Conservation (phyloP, 2,797 vertebrate species). For the Lepidocolaptes lacrymiger region DNA sequence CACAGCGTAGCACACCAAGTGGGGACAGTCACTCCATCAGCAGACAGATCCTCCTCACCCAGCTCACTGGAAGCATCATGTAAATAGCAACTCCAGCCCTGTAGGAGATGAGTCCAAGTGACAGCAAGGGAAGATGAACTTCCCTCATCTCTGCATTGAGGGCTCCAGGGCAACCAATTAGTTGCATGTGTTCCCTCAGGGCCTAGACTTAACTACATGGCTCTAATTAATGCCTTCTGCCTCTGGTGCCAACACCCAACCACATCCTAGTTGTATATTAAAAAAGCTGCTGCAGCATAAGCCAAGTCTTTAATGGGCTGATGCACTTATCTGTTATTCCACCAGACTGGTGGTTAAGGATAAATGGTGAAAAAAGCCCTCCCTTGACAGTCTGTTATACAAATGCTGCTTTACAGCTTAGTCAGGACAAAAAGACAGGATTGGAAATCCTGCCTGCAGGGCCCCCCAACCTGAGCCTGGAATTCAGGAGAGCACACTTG, state of each 20-base stretch:
- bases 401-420: not conserved
- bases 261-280: not conserved
- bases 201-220: not conserved
- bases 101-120: not conserved
- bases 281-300: not conserved
- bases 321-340: not conserved
- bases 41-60: not conserved
- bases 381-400: not conserved
- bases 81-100: not conserved
- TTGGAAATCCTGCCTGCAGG: not conserved
- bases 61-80: not conserved
- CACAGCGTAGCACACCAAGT: not conserved
- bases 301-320: conserved; percentile 13
- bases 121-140: not conserved
- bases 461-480: not conserved
- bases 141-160: not conserved
- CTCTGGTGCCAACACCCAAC: not conserved
- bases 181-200: not conserved
- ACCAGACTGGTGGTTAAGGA: not conserved
- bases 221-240: conserved; percentile 37
- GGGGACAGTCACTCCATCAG: not conserved
- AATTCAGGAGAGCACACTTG: not conserved
- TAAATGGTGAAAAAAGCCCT: not conserved
- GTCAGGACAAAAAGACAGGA: not conserved
- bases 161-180: not conserved